Evolutionary conservation across 2,888 invertebrate species (phyloP).

Genomic region (Athrips mouffetella): DNA sequence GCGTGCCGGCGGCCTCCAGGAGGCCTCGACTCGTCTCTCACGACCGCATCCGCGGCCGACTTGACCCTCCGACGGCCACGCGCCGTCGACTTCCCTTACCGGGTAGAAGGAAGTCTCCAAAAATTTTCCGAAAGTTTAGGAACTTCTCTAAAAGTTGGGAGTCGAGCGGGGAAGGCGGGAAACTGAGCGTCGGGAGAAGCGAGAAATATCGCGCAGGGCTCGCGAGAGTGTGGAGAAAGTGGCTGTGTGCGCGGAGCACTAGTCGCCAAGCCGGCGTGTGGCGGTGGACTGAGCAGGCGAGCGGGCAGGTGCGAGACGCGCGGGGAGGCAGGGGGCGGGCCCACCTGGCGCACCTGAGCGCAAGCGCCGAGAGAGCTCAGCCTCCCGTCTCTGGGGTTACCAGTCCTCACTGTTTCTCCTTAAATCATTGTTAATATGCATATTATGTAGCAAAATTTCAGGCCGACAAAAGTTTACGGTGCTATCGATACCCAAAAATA

Average conservation of each 20-base stretch:
- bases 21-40: constrained; percentile 73
- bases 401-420: constrained; percentile 31
- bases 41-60: constrained; percentile 75
- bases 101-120: constrained; percentile 26
- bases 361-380: constrained; percentile 68
- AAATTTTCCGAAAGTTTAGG: constrained; percentile 54
- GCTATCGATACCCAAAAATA: too few relatives aligned
- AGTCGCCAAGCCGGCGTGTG: constrained; percentile 62
- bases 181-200: constrained; percentile 70
- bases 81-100: constrained; percentile 54
- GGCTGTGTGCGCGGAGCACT: constrained; percentile 75
- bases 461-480: too few relatives aligned
- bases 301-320: constrained; percentile 64
- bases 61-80: constrained; percentile 61
- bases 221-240: constrained; percentile 75
- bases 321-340: constrained; percentile 70
- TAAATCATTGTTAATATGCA: too few relatives aligned
- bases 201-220: constrained; percentile 71
- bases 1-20: constrained; percentile 77
- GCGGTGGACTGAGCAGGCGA: constrained; percentile 57
- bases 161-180: constrained; percentile 52
- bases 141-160: constrained; percentile 44
- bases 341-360: constrained; percentile 77
- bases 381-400: constrained; percentile 53
- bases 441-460: too few relatives aligned